Base-by-base conservation (phyloP, 1,140 invertebrate species). In the Drosophila burlai region DNA sequence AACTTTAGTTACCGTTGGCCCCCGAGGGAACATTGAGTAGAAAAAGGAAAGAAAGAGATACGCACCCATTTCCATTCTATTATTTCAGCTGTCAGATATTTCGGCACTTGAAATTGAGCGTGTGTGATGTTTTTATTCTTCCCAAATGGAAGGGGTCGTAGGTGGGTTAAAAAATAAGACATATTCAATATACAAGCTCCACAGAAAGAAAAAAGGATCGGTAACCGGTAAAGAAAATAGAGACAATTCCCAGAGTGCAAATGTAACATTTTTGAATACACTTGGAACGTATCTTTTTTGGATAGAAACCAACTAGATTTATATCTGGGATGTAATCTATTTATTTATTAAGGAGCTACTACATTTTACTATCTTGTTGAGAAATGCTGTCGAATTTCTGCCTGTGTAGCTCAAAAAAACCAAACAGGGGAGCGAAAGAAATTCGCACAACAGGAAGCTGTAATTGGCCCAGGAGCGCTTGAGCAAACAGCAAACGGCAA, bases 31-130 rank as follows among this genome's bases (percentile, higher is more conserved):
- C n/a, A 47, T 42, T 63, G 49, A 18, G 31, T n/a, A 55, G 24
- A 16, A 50, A 71, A 38, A 24, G 24, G 24, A 58, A 21, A 4
- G n/a, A 57, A 42, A 16, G 43, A 54, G 47, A 52, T 60, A 43
- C 64, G 50, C 71, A 74, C 62, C 65, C 77, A 61, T 83, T 78
- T 83, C 66, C 76, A 59, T 68, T 71, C 49, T 87, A 83, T 90
- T 90, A 90, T 90, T 89, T 91, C 85, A 90, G 85, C 86, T 90
- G 82, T 82, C 86, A 80, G 63, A 83, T 55, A 67, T 89, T 89
- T 89, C 81, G 86, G 80, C 85, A 89, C 85, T 90, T 91, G 64
- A 90, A 91, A 85, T 85, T 85, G 79, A 89, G 85, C 85, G 76
- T 68, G 61, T 76, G 67, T 83, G 76, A 90, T 89, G 81, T 90